Evolutionary conservation across 2,888 invertebrate species (phyloP), one percentile per base, ranked within the genome.

Genomic region (Biston betularia): DNA sequence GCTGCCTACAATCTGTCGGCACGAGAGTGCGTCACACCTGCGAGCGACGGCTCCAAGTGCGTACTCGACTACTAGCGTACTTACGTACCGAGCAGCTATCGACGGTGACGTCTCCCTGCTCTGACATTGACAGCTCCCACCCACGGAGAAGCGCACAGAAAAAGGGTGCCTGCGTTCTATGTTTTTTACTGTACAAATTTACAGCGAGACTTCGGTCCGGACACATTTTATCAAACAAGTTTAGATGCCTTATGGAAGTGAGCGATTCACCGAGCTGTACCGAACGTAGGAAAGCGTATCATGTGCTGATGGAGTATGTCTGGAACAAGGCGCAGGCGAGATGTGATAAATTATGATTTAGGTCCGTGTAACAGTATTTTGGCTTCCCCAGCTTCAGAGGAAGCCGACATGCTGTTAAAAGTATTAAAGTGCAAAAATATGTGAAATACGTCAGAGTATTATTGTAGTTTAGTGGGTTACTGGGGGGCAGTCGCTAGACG

Each of bases 71-170:
- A 62, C 35, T 55, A 42, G 42, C 62, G 54, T 45, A n/a, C 12
- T n/a, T 45, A 34, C 50, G 45, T 46, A 61, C 44, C 9, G 44
- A 44, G n/a, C 38, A 48, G 44, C 34, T 34, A 50, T 50, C 34
- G 50, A 50, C 24, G 24, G 24, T 24, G 24, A 24, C 34, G n/a
- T 50, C n/a, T 50, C 38, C 34, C 45, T 1, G 1, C 24, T 9
- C 55, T 63, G 63, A 35, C 49, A n/a, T 35, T 56, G 63, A 63
- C 63, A 63, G 50, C 44, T 38, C 5, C 34, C 52, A 9, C 48
- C 44, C 35, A 10, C 53, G 35, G 40, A 10, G 52, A 15, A 38
- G 15, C 46, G 40, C 11, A 4, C 33, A 40, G 44, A 56, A 44
- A 56, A 56, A 14, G 38, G 35, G 33, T 52, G 10, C 14, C 4